Evolutionary conservation across 2,113 vertebrate species (phyloP), one percentile per base, ranked within the genome.

Genomic region (Xenotilapia longispinis): DNA sequence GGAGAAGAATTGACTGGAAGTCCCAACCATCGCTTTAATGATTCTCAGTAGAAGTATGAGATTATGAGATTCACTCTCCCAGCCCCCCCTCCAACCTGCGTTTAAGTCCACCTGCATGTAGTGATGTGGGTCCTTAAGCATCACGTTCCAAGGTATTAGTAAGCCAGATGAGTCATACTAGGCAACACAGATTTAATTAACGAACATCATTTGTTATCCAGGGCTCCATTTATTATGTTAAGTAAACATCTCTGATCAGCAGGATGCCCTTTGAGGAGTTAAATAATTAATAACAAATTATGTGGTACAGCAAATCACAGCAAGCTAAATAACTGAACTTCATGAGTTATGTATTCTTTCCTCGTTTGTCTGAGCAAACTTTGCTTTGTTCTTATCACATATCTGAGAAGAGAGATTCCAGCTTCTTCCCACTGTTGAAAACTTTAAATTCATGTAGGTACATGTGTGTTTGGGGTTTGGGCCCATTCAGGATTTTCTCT

Each of bases 1-100:
- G 15, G 57, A 60, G 6, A 60, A 60, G 15, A 33, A 60, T 60
- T 60, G 57, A 17, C 57, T 60, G 2, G 28, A 60, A 60, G 57
- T 17, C 57, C 14, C 49, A 53, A n/a, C 5, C 5, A 60, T 60
- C 5, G 5, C 57, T 33, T 31, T 31, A 60, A 60, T 60, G 57
- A 31, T 31, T 17, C 28, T 4, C 26, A 60, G 57, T 31, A 31
- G 57, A 10, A 60, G 26, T 14, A 58, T 26, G 23, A 57, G 55
- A 58, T 58, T 1, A 26, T 57, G 54, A 57, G 54, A 26, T 55
- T 55, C 21, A 26, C 11, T 55, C 51, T 21, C 10, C n/a, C n/a
- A 11, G 3, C 3, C 5, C 51, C n/a, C n/a, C 15, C 6, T 1
- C 23, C 23, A 8, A 3, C 23, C 54, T 57, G 54, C 23, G 0